Conservation (phyloP, 1,140 invertebrate genomes). For the Whitmania pigra region DNA sequence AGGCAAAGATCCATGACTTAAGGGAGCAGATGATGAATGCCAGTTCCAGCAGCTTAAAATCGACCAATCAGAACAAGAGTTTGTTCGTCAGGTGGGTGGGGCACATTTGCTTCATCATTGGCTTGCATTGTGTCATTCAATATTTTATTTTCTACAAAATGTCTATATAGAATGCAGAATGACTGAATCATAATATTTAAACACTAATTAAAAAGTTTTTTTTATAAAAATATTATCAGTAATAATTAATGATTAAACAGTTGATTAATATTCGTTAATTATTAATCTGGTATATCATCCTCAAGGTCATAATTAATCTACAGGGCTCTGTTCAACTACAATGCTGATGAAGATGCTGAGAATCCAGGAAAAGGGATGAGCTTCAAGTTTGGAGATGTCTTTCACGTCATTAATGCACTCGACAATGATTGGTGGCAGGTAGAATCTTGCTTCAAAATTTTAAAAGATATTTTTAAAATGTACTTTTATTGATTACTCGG, state of each 20-base stretch:
- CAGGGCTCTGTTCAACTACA: constrained; percentile 95
- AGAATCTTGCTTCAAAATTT: constrained; percentile 28
- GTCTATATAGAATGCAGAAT: neutral
- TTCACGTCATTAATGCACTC: constrained; percentile 95
- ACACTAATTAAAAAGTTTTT: neutral
- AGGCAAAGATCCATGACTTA: constrained; percentile 93
- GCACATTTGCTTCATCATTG: neutral
- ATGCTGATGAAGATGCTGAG: constrained; percentile 88
- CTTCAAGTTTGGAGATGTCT: constrained; percentile 87
- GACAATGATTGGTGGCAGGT: constrained; percentile 99
- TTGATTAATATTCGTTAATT: too few species aligned
- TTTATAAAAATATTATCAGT: too few species aligned
- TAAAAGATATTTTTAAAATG: too few species aligned
- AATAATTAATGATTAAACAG: too few species aligned
- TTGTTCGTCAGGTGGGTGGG: constrained; percentile 56
- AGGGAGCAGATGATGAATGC: constrained; percentile 54
- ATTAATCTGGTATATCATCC: too few species aligned
- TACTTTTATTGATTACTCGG: too few species aligned
- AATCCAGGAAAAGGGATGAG: constrained; percentile 83
- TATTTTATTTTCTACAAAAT: neutral
- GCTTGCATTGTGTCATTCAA: neutral
- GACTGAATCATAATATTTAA: neutral
- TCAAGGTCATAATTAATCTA: constrained; percentile 31
- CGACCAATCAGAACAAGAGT: constrained; percentile 76
- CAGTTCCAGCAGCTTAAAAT: constrained; percentile 52